Conservation (phyloP, 2,797 vertebrate species). For the Pseudochromis fuscus region DNA sequence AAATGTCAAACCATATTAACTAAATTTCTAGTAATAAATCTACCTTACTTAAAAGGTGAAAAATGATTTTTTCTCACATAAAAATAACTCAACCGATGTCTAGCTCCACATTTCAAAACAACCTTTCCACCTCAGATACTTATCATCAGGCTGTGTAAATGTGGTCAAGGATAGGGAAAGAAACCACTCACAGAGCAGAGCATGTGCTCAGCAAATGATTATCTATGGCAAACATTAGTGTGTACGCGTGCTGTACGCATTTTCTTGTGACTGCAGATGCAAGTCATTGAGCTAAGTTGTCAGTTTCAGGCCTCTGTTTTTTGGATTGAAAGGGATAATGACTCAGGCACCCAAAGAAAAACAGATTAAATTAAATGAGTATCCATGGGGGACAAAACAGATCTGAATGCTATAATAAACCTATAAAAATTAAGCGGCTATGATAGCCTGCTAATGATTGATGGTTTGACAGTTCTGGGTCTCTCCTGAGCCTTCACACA, state of each 20-base stretch:
- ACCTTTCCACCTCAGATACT: background rate
- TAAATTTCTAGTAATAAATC: background rate
- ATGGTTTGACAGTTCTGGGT: conserved; percentile 64
- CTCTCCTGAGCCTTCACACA: conserved; percentile 44
- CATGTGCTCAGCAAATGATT: conserved; percentile 10
- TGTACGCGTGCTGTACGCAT: background rate
- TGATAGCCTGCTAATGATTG: conserved; percentile 76
- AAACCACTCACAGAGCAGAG: background rate
- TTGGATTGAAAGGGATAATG: conserved; percentile 60
- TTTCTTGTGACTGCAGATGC: conserved; percentile 10
- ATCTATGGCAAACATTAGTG: conserved; percentile 1
- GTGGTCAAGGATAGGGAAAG: background rate
- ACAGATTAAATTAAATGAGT: conserved; percentile 68
- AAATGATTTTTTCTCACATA: conserved; percentile 14
- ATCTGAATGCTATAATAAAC: conserved; percentile 73
- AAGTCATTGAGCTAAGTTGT: conserved; percentile 3
- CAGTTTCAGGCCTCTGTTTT: conserved; percentile 6
- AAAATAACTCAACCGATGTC: conserved; percentile 28
- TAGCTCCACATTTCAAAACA: conserved; percentile 2
- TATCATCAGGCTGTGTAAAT: conserved; percentile 11
- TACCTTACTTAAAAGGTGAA: conserved; percentile 18
- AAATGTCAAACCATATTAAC: background rate
- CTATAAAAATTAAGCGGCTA: conserved; percentile 71
- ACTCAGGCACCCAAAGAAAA: conserved; percentile 65
- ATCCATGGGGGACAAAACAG: conserved; percentile 64